Base-by-base conservation (phyloP, 2,888 invertebrate species). In the Mesorhabditis spiculigera region DNA sequence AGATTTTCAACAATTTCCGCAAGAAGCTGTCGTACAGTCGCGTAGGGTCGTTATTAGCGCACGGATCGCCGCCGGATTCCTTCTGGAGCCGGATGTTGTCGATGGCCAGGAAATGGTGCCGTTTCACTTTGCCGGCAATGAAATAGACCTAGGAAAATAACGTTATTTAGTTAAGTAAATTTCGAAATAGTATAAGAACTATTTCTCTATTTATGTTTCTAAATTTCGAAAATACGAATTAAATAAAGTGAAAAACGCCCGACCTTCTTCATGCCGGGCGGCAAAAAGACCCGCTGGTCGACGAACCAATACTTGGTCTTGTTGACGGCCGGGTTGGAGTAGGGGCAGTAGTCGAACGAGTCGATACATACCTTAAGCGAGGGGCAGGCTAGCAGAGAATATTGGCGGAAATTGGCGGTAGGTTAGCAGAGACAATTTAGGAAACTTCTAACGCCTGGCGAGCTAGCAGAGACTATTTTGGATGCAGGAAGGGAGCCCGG, bases 301-400 rank as follows among this genome's bases (percentile, higher is more conserved):
- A 67, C 63, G 43, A 68, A 67, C 79, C 79, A 79, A 64, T 70
- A 78, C 61, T 72, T 63, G n/a, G 64, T 10, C 50, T 74, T 70
- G 61, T 72, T 68, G 16, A 78, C 61, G 5, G 75, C 66, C 1
- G 79, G 79, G 8, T 72, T 76, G 8, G 72, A 64, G 66, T 80
- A 79, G 4, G 79, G 79, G 63, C 79, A 79, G 65, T 80, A 73
- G 65, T 78, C 76, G 66, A 78, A 78, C 10, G 71, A 67, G 72
- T 79, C 72, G 13, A 79, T 65, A 68, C 79, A 79, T 8, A 78
- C 76, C 78, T 78, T 41, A 42, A 62, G 8, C 6, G 28, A 28
- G 28, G 28, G 28, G 28, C 28, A 28, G 28, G 28, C 28, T 28
- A 28, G 28, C 28, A 28, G 28, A 28, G 28, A 28, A 28, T 28